Conservation (phyloP, 2,113 vertebrate species). For the Sakesphorus luctuosus region DNA sequence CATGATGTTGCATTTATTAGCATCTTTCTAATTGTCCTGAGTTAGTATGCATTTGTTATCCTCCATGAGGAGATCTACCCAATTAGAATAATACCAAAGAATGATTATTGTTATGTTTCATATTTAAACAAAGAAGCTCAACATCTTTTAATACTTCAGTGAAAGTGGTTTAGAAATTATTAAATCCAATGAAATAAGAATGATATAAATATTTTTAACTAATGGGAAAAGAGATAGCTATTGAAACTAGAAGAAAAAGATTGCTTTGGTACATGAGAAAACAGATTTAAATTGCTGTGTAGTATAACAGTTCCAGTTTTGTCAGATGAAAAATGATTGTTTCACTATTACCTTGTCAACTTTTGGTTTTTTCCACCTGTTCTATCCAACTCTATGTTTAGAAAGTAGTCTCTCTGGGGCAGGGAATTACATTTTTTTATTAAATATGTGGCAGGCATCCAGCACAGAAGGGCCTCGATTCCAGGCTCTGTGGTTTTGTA, state of each 20-base stretch:
- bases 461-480: not conserved
- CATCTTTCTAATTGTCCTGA: slow-evolving; percentile 37
- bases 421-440: slow-evolving; percentile 35
- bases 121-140: slow-evolving; percentile 38
- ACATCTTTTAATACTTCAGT: slow-evolving; percentile 10
- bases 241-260: slow-evolving; percentile 19
- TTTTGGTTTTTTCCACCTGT: slow-evolving; percentile 23
- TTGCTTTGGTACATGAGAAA: slow-evolving; percentile 28
- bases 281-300: slow-evolving; percentile 42
- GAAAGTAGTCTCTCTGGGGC: slow-evolving; percentile 17
- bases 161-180: slow-evolving; percentile 44
- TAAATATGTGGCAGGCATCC: slow-evolving; percentile 20
- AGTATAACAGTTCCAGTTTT: slow-evolving; percentile 39
- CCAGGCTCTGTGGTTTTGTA: not conserved
- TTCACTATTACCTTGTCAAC: slow-evolving; percentile 14
- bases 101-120: slow-evolving; percentile 50
- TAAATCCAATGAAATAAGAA: slow-evolving; percentile 33
- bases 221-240: not conserved
- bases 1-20: slow-evolving; percentile 13
- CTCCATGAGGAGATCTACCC: slow-evolving; percentile 7
- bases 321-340: slow-evolving; percentile 53
- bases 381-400: slow-evolving; percentile 14
- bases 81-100: slow-evolving; percentile 51
- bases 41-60: slow-evolving; percentile 35
- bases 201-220: slow-evolving; percentile 39